A percentile compares a stretch with the other conserved stretches of the same genome.
These are phyloP conservation scores for Camponotus vicinus DNA, from an alignment of 1,140 invertebrate species.

Conservation along the genomic window DNA sequence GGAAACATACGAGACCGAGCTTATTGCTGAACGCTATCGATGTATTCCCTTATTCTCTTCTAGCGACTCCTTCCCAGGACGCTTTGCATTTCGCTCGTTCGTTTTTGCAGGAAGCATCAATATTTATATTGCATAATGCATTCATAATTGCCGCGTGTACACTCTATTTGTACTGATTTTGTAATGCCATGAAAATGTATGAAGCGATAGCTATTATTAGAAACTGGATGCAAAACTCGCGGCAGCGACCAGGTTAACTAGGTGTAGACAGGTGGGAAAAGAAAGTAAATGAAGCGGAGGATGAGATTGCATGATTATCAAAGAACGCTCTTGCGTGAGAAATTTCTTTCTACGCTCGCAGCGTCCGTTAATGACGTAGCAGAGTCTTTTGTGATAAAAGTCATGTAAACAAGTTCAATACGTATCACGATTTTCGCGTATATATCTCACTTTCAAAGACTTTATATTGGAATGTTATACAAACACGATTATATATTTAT, in stretches of 20 bases:
- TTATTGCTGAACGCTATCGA: conserved; percentile 71
- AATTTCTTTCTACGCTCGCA: conserved; percentile 60
- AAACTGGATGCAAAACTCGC: conserved; percentile 83
- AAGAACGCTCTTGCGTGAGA: conserved; percentile 77
- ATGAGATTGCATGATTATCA: conserved; percentile 79
- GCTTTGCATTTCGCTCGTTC: conserved; percentile 83
- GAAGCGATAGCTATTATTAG: conserved; percentile 85
- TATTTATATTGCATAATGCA: conserved; percentile 87
- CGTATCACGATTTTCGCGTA: conserved; percentile 26
- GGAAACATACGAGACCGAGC: conserved; percentile 29
- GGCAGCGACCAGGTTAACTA: conserved; percentile 75
- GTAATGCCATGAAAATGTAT: conserved; percentile 87
- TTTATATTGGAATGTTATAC: conserved; percentile 25
- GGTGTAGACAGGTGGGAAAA: conserved; percentile 77
- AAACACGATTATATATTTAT: neutral
- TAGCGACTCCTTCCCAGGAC: conserved; percentile 72
- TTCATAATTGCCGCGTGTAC: conserved; percentile 85
- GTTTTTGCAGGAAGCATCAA: conserved; percentile 86
- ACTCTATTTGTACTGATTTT: conserved; percentile 86
- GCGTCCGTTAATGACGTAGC: conserved; percentile 52
- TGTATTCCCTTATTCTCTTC: conserved; percentile 50
- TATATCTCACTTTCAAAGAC: conserved; percentile 42
- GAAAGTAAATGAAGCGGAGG: conserved; percentile 79
- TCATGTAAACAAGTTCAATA: conserved; percentile 62
- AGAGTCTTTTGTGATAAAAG: conserved; percentile 66